A percentile compares a stretch with the other conserved stretches of the same genome.
Conservation (phyloP, 2,888 invertebrate species). For the Litoditis marina region DNA sequence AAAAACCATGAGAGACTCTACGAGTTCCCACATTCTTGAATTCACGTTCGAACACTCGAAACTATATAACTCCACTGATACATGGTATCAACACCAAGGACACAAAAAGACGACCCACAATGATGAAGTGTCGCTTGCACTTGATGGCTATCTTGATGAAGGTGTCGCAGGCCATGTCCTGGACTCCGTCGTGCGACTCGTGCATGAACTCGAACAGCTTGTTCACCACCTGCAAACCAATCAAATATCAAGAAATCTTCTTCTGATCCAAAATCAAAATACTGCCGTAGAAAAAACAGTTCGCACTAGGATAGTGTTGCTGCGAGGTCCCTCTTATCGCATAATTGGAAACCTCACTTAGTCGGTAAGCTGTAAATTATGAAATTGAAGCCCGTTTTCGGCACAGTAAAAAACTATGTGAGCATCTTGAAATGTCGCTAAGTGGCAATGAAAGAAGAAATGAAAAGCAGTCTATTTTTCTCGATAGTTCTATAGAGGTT, state of each 20-base stretch:
- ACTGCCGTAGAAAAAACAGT: not conserved
- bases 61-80: not conserved
- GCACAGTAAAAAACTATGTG: too few species aligned
- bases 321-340: too few species aligned
- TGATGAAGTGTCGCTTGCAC: slow-evolving; percentile 95
- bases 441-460: too few species aligned
- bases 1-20: too few species aligned
- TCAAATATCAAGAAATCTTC: not conserved
- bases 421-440: too few species aligned
- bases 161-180: slow-evolving; percentile 99
- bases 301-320: too few species aligned
- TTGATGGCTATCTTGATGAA: slow-evolving; percentile 99
- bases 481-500: too few species aligned
- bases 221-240: slow-evolving; percentile 71
- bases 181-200: slow-evolving; percentile 96
- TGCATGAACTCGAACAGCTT: slow-evolving; percentile 99
- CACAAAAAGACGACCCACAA: slow-evolving; percentile 52
- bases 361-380: too few species aligned
- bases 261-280: not conserved
- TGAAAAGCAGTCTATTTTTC: too few species aligned
- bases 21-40: too few species aligned
- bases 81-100: not conserved
- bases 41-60: not conserved
- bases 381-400: too few species aligned
- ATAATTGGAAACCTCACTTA: too few species aligned